Evolutionary conservation across 2,113 vertebrate species (phyloP).

Genomic region (Motacilla tschutschensis): DNA sequence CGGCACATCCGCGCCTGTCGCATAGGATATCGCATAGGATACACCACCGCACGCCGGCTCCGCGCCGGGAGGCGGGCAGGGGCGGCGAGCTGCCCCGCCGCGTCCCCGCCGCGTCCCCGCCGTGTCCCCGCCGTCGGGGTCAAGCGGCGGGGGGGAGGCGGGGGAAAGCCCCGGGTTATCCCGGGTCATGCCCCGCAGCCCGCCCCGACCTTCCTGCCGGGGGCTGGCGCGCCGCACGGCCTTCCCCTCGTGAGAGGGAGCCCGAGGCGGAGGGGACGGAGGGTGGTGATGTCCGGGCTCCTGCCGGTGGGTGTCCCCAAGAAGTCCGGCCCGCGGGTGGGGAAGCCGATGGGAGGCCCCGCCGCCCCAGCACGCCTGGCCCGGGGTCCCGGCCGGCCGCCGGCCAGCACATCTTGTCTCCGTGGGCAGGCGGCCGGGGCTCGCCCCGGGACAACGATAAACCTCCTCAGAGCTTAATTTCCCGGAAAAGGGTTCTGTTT

Average conservation of each 20-base stretch:
- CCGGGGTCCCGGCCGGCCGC: background rate
- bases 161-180: slow-evolving; percentile 13
- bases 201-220: background rate
- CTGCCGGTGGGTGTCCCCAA: background rate
- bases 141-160: background rate
- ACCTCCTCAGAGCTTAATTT: slow-evolving; percentile 6
- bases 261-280: background rate
- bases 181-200: background rate
- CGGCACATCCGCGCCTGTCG: slow-evolving; percentile 22
- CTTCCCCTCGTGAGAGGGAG: background rate
- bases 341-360: background rate
- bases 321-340: background rate
- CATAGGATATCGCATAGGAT: background rate
- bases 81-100: background rate
- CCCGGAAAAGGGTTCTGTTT: slow-evolving; percentile 22
- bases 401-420: background rate
- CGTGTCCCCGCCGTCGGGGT: background rate
- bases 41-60: background rate
- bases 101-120: background rate
- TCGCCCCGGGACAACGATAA: background rate
- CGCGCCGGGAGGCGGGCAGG: background rate
- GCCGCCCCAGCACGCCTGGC: background rate
- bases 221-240: background rate
- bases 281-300: background rate
- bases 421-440: background rate